Conservation (phyloP, 2,797 vertebrate genomes). For the Pitangus sulphuratus region DNA sequence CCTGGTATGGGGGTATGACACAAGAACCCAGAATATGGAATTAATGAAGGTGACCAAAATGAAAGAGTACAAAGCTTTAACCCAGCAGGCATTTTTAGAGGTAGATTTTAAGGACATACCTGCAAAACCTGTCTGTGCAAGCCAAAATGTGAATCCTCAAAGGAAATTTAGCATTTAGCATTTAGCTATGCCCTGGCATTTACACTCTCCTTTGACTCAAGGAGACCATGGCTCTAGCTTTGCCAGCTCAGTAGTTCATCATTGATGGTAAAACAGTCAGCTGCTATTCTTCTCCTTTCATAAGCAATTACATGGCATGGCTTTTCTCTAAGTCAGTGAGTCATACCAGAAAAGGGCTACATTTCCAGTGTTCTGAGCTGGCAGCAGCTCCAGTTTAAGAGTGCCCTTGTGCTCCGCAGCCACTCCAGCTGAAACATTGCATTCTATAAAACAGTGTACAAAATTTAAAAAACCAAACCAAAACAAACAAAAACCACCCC, state of each 20-base stretch:
- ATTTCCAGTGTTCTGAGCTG: background rate
- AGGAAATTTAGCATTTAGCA: background rate
- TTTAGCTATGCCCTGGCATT: background rate
- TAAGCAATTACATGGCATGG: background rate
- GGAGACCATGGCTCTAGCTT: background rate
- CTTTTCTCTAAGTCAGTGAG: background rate
- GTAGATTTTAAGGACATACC: background rate
- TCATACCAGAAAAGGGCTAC: background rate
- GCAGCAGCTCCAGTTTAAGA: background rate
- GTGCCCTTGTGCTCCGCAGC: background rate
- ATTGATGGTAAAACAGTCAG: background rate
- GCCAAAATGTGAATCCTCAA: background rate
- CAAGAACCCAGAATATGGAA: background rate
- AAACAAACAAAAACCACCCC: background rate
- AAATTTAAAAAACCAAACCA: background rate
- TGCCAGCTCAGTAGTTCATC: background rate
- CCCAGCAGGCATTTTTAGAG: background rate
- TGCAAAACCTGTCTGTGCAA: background rate
- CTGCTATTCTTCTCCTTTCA: background rate
- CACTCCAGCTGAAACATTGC: background rate
- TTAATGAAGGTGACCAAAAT: background rate
- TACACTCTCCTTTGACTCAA: background rate
- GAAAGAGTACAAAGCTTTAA: background rate
- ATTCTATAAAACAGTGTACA: background rate
- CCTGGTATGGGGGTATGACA: background rate